phyloP scores from a whole-genome alignment of 2,888 invertebrate species.

The Dolichopus griseipennis region DNA sequence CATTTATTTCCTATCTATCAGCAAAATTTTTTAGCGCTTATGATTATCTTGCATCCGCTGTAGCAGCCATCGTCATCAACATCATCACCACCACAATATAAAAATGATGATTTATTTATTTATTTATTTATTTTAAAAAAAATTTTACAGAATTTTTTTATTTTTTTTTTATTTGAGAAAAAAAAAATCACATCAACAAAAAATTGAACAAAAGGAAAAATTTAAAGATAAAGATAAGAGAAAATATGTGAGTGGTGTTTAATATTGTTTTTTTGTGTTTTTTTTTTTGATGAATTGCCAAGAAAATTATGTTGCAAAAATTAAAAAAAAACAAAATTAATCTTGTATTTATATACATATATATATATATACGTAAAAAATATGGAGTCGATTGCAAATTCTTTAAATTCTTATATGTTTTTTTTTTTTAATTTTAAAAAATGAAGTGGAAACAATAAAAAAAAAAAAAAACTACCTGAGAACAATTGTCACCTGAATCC shows the following conservation, averaged over 20 bases:
- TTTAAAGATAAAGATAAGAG: not conserved
- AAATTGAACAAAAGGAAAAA: too few relatives aligned
- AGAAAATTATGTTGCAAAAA: not conserved
- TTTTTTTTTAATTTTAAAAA: too few relatives aligned
- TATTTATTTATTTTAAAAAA: too few relatives aligned
- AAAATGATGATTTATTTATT: not conserved
- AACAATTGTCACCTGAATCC: not conserved
- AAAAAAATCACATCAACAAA: too few relatives aligned
- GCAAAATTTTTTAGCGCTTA: not conserved
- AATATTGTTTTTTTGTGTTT: not conserved
- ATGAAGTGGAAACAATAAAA: too few relatives aligned
- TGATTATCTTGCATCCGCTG: constrained; percentile 6
- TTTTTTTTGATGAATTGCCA: constrained; percentile 1
- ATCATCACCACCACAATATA: not conserved
- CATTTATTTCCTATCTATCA: not conserved
- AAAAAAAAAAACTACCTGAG: not conserved
- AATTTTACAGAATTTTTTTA: too few relatives aligned
- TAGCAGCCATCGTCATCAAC: not conserved
- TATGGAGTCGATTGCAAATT: not conserved
- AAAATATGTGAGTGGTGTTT: not conserved
- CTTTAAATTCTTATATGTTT: not conserved
- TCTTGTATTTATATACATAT: too few relatives aligned
- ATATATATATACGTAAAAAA: not conserved
- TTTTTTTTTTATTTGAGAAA: too few relatives aligned
- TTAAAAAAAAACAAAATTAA: not conserved